Percentiles rank a stretch among this genome's conserved stretches.
These are phyloP conservation scores for Grantiella picta DNA, from an alignment of 2,113 vertebrate genomes.

Conservation along the genomic window DNA sequence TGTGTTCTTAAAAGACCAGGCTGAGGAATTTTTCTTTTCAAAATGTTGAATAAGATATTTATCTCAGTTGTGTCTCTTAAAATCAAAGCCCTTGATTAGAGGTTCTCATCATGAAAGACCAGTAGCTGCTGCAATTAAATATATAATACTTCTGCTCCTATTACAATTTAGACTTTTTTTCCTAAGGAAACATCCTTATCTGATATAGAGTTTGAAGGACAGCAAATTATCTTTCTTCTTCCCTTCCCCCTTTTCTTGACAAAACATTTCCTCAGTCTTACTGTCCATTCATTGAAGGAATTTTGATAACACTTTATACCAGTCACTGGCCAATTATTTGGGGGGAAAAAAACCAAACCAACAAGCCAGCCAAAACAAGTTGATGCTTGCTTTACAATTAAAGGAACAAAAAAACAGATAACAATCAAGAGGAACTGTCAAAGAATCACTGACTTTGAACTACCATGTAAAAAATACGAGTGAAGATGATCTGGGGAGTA, in stretches of 20 bases:
- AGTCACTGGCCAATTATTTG: conserved; percentile 31
- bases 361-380: background rate
- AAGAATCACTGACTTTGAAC: conserved; percentile 17
- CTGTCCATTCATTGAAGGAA: conserved; percentile 9
- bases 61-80: conserved; percentile 72
- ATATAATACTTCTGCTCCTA: conserved; percentile 48
- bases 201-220: conserved; percentile 48
- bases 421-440: conserved; percentile 48
- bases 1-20: conserved; percentile 37
- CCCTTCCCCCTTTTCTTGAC: background rate
- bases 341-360: background rate
- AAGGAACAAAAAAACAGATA: conserved; percentile 19
- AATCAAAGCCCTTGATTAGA: conserved; percentile 78
- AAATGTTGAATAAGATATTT: conserved; percentile 70
- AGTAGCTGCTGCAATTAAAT: conserved; percentile 69
- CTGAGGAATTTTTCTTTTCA: conserved; percentile 41
- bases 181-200: conserved; percentile 59
- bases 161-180: conserved; percentile 26
- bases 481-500: background rate
- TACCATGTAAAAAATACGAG: background rate
- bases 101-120: conserved; percentile 67
- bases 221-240: conserved; percentile 56
- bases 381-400: conserved; percentile 51
- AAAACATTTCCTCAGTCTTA: conserved; percentile 24
- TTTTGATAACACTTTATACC: conserved; percentile 34